Percentiles rank a stretch among this genome's conserved stretches.
These are phyloP conservation scores for Atethmia centrago DNA, from an alignment of 2,888 invertebrate genomes.

Conservation along the genomic window DNA sequence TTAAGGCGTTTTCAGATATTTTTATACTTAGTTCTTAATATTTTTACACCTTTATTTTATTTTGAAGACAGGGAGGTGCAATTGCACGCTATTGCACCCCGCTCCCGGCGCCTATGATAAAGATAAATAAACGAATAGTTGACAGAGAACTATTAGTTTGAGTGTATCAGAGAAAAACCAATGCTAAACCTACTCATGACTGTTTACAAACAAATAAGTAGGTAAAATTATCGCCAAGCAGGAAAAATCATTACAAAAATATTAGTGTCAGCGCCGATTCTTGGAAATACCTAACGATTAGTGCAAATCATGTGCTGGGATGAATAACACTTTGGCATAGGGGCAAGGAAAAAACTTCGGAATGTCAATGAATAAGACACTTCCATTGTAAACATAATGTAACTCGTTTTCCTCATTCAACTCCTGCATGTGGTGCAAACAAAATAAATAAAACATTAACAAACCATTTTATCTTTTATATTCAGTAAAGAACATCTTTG, in stretches of 20 bases:
- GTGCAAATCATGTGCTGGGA: slow-evolving; percentile 6
- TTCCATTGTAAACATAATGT: slow-evolving; percentile 14
- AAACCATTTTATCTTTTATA: background rate
- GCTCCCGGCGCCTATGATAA: too few relatives aligned
- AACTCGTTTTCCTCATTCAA: slow-evolving; percentile 27
- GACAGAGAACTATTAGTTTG: background rate
- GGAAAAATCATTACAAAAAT: slow-evolving; percentile 18
- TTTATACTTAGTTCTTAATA: too few relatives aligned
- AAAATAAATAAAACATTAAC: slow-evolving; percentile 32
- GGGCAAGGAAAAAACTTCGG: slow-evolving; percentile 14
- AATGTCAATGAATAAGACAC: slow-evolving; percentile 16
- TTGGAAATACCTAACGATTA: background rate
- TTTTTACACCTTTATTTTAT: too few relatives aligned
- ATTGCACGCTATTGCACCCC: too few relatives aligned
- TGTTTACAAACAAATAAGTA: slow-evolving; percentile 20
- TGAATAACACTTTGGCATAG: slow-evolving; percentile 28
- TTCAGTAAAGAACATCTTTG: background rate
- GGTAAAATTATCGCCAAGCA: background rate
- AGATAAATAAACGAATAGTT: too few relatives aligned
- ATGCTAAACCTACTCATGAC: background rate
- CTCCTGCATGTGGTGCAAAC: background rate
- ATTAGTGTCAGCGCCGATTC: background rate
- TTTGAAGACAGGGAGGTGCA: too few relatives aligned
- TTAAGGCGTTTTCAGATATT: too few relatives aligned
- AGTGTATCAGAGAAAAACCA: background rate